Evolutionary conservation across 1,140 invertebrate genomes (phyloP).

Genomic region (Helicoverpa armigera): DNA sequence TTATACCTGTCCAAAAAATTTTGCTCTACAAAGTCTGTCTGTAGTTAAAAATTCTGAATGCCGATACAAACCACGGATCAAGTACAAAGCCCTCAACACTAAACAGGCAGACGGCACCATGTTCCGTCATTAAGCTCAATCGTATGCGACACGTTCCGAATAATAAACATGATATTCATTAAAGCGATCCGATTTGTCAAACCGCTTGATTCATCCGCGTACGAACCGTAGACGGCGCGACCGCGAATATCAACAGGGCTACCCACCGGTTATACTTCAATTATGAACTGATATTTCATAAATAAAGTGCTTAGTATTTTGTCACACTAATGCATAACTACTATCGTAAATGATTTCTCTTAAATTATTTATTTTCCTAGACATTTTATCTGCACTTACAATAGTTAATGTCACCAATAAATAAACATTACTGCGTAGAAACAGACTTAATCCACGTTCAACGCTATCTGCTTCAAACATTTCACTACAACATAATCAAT

Average conservation of each 20-base stretch:
- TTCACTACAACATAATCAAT: neutral
- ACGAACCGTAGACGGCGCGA: constrained; percentile 34
- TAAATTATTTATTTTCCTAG: no score
- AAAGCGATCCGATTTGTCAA: constrained; percentile 49
- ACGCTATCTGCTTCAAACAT: neutral
- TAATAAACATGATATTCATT: constrained; percentile 51
- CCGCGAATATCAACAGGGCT: constrained; percentile 41
- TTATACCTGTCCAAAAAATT: neutral
- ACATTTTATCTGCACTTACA: no score
- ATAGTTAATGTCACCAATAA: neutral
- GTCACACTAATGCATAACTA: no score
- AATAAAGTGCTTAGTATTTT: no score
- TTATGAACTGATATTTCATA: no score
- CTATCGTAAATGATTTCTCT: no score
- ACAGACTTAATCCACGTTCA: neutral
- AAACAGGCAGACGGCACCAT: constrained; percentile 18
- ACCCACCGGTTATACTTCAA: neutral
- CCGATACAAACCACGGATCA: neutral
- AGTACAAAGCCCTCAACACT: neutral
- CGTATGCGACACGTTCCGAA: constrained; percentile 44
- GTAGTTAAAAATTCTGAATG: neutral
- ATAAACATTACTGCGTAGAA: neutral
- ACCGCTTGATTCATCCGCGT: constrained; percentile 51
- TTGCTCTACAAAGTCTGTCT: neutral
- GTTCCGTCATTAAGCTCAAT: constrained; percentile 41